Evolutionary conservation across 2,797 vertebrate species (phyloP).

Genomic region (Tarsius wallacei): DNA sequence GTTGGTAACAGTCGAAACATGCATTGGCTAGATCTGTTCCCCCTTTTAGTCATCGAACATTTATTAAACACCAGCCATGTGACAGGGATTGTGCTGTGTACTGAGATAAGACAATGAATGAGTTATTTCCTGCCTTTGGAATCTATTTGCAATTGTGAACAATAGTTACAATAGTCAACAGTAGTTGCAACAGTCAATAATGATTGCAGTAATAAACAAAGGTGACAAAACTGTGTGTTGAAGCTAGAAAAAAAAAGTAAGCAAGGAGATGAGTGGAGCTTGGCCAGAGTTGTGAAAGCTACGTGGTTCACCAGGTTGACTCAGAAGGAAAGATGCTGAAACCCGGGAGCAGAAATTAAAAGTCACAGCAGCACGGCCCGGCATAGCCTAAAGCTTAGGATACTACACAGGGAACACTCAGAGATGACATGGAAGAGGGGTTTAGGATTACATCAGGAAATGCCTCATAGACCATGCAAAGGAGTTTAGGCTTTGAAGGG

Average conservation of each 20-base stretch:
- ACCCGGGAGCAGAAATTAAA: neutral
- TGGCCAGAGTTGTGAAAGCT: neutral
- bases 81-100: neutral
- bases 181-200: neutral
- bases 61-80: neutral
- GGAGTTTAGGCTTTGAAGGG: conserved; percentile 54
- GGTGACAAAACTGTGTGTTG: neutral
- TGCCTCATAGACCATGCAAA: neutral
- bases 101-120: neutral
- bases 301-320: neutral
- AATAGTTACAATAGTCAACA: neutral
- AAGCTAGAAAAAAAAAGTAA: neutral
- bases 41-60: neutral
- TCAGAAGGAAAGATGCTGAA: neutral
- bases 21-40: neutral
- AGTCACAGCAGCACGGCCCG: neutral
- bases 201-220: neutral
- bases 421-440: neutral
- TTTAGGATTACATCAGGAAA: conserved; percentile 24
- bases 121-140: neutral
- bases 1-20: neutral
- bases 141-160: conserved; percentile 9
- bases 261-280: neutral
- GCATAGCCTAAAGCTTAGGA: neutral
- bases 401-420: neutral